Evolutionary conservation across 1,140 invertebrate genomes (phyloP), one percentile per base, ranked within the genome.

Genomic region (Papilio helenus): DNA sequence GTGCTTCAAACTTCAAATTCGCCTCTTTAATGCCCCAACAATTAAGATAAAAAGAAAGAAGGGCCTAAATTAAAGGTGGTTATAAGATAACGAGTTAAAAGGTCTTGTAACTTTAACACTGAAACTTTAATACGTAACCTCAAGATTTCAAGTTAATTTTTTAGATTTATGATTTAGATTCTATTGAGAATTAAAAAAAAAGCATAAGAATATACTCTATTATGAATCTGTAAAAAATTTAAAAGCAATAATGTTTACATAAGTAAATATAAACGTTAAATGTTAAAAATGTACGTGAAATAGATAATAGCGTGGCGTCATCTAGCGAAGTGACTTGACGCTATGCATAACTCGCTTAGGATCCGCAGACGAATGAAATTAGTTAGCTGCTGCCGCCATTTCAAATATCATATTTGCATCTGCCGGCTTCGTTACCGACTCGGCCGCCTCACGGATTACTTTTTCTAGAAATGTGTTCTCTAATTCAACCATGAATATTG

Each of bases 41-140:
- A 94, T 94, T 94, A 94, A 93, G 93, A 94, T 94, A 93, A 94
- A 94, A 94, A 93, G 91, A 93, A 94, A 87, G 90, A 90, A 90
- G 88, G 87, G 90, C 88, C 89, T 87, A 91, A 93, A 93, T 93
- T 94, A 91, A 93, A 93, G 91, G 92, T 93, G 91, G 90, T 92
- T 93, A 91, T 86, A 88, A 93, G 93, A 93, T 94, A 94, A 94
- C 90, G 89, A 90, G 89, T 90, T 94, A 93, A 93, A 93, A 92
- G 90, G 86, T 86, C 87, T 78, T 82, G 39, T 82, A 89, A 92
- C 84, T 91, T 93, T 87, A 80, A 79, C 79, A 84, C 80, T 86
- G 83, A 86, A 88, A 83, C 81, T 86, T 82, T 81, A 82, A 77
- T 78, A 81, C 80, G 83, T 82, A 85, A 83, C 83, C 81, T 80